Conservation (phyloP, 2,113 vertebrate species). For the Edolisoma coerulescens region DNA sequence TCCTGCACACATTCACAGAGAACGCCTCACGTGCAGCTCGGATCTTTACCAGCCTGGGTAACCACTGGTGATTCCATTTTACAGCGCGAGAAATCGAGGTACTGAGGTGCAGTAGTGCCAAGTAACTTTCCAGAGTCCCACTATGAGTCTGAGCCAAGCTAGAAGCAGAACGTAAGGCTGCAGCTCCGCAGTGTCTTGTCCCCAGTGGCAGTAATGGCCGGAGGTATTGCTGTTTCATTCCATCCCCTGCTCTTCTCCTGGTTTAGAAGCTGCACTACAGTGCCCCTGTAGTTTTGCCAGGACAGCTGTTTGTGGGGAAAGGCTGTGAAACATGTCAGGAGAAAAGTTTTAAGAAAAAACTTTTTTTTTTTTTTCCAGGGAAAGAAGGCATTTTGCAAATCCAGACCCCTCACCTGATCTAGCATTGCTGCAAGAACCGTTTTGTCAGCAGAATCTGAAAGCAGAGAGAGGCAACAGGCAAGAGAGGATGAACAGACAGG, state of each 20-base stretch:
- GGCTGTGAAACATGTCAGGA: not conserved
- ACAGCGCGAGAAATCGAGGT: rapidly evolving
- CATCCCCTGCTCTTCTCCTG: not conserved
- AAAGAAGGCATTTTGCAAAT: not conserved
- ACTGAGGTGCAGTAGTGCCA: not conserved
- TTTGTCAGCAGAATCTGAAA: not conserved
- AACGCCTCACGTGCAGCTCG: not conserved
- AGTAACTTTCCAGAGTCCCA: not conserved
- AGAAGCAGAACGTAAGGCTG: not conserved
- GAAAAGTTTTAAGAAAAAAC: rapidly evolving
- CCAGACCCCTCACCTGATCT: not conserved
- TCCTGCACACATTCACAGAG: too few relatives aligned
- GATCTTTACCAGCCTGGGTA: not conserved
- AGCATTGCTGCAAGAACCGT: rapidly evolving
- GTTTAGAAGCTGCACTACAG: not conserved
- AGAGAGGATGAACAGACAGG: not conserved
- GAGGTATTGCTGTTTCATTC: not conserved
- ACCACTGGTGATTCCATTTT: not conserved
- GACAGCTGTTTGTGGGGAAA: not conserved
- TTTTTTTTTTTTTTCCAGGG: rapidly evolving
- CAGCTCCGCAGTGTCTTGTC: not conserved
- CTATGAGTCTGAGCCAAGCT: not conserved
- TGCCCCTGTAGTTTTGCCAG: not conserved
- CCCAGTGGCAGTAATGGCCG: not conserved
- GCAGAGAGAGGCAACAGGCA: not conserved